Base-by-base conservation (phyloP, 2,113 vertebrate genomes). In the Nibea albiflora region DNA sequence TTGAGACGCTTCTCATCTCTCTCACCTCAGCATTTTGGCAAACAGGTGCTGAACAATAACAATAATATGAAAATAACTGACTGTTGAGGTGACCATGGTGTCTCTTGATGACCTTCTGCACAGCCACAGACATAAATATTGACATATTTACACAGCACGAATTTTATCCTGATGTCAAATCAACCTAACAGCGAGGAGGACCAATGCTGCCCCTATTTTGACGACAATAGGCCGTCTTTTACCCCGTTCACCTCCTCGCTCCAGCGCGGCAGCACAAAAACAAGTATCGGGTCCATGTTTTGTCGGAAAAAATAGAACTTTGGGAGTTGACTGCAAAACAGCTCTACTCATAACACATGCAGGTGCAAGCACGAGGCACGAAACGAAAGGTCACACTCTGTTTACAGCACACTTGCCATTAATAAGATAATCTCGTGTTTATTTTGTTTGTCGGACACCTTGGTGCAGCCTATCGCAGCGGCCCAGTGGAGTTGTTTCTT, bases 371-470 rank as follows among this genome's bases (percentile, higher is more conserved):
- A 53, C 22, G 66, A 46, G 35, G 63, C 58, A 42, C 17, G 0
- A 24, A 69, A 56, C 62, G n/a, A 85, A 85, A 87, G 65, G 78
- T 76, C 82, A 56, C 14, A 0, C 63, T 63, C 14, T 77, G 80
- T 86, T 85, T 75, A 66, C 78, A 70, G 46, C 35, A 60, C 61
- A 54, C 54, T 60, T 22, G 46, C 54, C 42, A 54, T 63, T 60
- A 28, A 65, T 49, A 49, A 39, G 42, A 83, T 79, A 28, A 44
- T 66, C 63, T 49, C 17, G 0, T 17, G 58, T 58, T 76, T 70
- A 35, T 70, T 65, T 26, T 73, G 28, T 46, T 70, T 14, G 1
- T 16, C 10, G 26, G n/a, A 67, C 54, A 28, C 49, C 62, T 63
- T 28, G 15, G 26, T 24, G 60, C 54, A 16, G 58, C 24, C 49